Percentiles rank a stretch among this genome's conserved stretches.
Evolutionary conservation across 2,797 vertebrate species (phyloP).

Genomic region (Enteromius viviparus): DNA sequence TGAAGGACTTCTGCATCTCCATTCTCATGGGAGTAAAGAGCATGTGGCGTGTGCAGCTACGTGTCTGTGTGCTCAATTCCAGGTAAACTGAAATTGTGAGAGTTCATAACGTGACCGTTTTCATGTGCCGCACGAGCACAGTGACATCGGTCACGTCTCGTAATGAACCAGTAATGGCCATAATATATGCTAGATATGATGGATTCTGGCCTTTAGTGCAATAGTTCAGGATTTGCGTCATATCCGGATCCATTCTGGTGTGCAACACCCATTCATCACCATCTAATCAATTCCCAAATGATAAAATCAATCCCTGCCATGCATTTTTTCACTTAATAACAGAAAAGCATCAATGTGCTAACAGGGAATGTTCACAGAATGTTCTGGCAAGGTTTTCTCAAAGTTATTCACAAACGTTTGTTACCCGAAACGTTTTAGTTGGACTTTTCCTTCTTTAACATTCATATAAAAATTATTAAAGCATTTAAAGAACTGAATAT

Average conservation of each 20-base stretch:
- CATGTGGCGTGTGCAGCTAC: neutral
- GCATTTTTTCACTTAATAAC: neutral
- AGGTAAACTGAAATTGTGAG: constrained; percentile 61
- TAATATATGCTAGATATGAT: constrained; percentile 9
- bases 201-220: neutral
- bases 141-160: constrained; percentile 66
- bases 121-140: neutral
- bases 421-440: neutral
- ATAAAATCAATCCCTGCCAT: neutral
- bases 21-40: constrained; percentile 71
- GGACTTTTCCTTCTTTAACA: neutral
- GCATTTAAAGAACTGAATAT: neutral
- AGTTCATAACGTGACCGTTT: constrained; percentile 38
- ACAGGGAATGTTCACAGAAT: neutral
- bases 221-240: neutral
- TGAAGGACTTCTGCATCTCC: constrained; percentile 64
- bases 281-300: neutral
- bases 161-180: constrained; percentile 45
- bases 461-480: neutral
- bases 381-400: neutral
- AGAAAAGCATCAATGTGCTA: neutral
- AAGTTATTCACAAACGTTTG: neutral
- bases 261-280: neutral
- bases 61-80: constrained; percentile 65
- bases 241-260: neutral